Evolutionary conservation across 1,140 invertebrate species (phyloP), one percentile per base, ranked within the genome.

Genomic region (Drosophila pseudoobscura): DNA sequence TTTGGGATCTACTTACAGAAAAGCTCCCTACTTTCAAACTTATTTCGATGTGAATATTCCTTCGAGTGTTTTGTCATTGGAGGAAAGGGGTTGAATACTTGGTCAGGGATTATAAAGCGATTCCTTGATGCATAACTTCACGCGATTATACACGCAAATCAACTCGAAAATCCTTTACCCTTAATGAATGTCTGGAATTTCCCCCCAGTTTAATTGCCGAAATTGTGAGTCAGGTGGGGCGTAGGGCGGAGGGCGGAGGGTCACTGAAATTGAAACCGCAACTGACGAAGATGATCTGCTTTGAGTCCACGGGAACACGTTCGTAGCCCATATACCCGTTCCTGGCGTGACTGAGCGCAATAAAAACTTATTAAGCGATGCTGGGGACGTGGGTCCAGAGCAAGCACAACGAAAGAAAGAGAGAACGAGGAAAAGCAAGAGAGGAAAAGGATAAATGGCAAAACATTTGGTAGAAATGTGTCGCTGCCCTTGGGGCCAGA

Each of bases 361-460:
- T 88, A 87, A 87, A 88, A 87, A 78, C 78, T 88, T 87, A 88
- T 87, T 87, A 85, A 87, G 78, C 73, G 82, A 70, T 70, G 82
- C 80, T 80, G 78, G 63, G 70, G 55, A 60, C 65, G 64, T 50
- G 60, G 55, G 26, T 47, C 55, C 47, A 45, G n/a, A 46, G 54
- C 54, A 43, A 58, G 41, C 35, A 43, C 52, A 49, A 24, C 20
- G 49, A 26, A n/a, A 29, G 49, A 51, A 17, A 9, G 39, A 35
- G 51, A 35, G 29, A 53, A 39, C 39, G 51, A 35, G 22, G 22
- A 39, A 20, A 31, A 22, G 17, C 39, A 20, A 11, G 31, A 6
- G 31, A 51, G 26, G 24, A 22, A 29, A 73, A 55, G 70, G 69
- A 73, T 62, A 73, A 73, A 72, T 72, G 69, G 70, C 31, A 52